phyloP scores from a whole-genome alignment of 2,113 vertebrate genomes.

The Colossoma macropomum region DNA sequence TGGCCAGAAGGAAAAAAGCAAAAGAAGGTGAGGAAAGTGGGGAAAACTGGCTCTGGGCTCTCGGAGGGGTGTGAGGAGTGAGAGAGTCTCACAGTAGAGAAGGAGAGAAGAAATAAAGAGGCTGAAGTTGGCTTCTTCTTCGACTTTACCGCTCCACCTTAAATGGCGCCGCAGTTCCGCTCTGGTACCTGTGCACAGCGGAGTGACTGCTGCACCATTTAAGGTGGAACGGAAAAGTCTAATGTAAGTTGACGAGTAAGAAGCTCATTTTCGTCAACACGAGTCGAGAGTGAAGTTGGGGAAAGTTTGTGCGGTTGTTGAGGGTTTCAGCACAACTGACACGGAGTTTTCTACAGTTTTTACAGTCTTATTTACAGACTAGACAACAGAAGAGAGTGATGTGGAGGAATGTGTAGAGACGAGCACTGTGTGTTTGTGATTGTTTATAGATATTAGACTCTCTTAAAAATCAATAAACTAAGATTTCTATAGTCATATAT shows the following conservation, averaged over 20 bases:
- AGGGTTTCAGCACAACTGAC: too few relatives aligned
- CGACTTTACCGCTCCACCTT: not conserved
- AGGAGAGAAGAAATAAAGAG: not conserved
- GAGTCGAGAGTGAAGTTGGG: too few relatives aligned
- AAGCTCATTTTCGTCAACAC: not conserved
- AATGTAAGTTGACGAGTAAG: not conserved
- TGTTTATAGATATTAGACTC: too few relatives aligned
- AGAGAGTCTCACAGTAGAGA: not conserved
- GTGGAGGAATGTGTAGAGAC: too few relatives aligned
- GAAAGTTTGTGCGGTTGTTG: too few relatives aligned
- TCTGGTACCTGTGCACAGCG: not conserved
- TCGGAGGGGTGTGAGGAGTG: not conserved
- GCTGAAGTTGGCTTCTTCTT: not conserved
- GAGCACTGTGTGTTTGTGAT: too few relatives aligned
- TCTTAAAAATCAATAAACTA: too few relatives aligned
- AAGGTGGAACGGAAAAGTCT: not conserved
- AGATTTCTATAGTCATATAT: too few relatives aligned
- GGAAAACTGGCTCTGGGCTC: not conserved
- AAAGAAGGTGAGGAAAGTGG: constrained; percentile 85
- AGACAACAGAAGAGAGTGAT: too few relatives aligned
- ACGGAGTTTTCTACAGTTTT: too few relatives aligned
- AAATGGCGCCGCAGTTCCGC: not conserved
- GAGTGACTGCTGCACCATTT: not conserved
- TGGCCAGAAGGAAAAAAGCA: constrained; percentile 92
- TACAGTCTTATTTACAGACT: too few relatives aligned